Percentiles rank a stretch among this genome's conserved stretches.
These are phyloP conservation scores for Xestia c-nigrum DNA, from an alignment of 2,888 invertebrate species.

Conservation along the genomic window DNA sequence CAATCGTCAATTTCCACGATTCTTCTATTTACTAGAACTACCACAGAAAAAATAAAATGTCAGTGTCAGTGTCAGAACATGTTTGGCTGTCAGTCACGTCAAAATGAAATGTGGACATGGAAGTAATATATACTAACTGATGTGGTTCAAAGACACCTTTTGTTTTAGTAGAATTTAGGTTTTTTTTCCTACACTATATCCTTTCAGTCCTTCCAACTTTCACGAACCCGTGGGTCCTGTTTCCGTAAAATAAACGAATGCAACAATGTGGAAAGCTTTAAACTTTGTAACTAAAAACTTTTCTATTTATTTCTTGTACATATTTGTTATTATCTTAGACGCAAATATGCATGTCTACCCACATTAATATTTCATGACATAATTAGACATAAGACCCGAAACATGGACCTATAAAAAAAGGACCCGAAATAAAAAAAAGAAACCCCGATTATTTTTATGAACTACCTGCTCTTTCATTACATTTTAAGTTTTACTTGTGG, in stretches of 20 bases:
- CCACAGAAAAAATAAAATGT: slow-evolving; percentile 49
- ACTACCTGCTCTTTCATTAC: slow-evolving; percentile 9
- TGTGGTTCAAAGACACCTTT: background rate
- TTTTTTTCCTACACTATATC: background rate
- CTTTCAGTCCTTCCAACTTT: background rate
- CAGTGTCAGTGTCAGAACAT: slow-evolving; percentile 10
- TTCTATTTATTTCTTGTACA: background rate
- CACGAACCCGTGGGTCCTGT: background rate
- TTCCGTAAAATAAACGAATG: background rate
- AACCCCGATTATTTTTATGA: background rate
- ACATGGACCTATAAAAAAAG: no score
- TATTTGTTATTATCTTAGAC: no score
- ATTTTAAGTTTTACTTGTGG: background rate
- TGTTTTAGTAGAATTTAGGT: background rate
- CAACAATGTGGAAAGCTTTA: background rate
- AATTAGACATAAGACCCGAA: no score
- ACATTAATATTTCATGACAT: no score
- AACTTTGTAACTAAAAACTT: background rate
- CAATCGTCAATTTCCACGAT: slow-evolving; percentile 57
- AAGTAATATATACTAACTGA: background rate
- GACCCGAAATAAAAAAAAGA: background rate
- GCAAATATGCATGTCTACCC: no score
- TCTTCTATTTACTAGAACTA: slow-evolving; percentile 65
- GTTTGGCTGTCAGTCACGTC: slow-evolving; percentile 9
- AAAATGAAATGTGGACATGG: background rate